Base-by-base conservation (phyloP, 2,888 invertebrate species). In the Mythimna pallens region DNA sequence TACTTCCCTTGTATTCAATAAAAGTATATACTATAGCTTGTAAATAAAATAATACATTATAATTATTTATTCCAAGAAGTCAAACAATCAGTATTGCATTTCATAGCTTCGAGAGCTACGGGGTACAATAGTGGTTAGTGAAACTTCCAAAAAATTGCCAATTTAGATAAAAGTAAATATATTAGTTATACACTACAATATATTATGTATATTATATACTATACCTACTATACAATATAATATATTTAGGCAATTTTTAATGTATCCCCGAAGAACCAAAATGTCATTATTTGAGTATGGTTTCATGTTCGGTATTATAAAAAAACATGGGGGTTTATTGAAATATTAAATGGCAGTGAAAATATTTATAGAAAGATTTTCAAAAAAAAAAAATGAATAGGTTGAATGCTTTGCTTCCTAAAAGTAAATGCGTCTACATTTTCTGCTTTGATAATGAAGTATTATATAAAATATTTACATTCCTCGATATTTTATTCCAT, bases 401-500 rank as follows among this genome's bases (percentile, higher is more conserved):
- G 8, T 64, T 57, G 52, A 76, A 62, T 63, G 36, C 36, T 71
- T 62, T 36, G 55, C 65, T 70, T 71, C 43, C 30, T 65, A 65
- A 25, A 54, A 65, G 55, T 63, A 30, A 76, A 30, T 34, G 66
- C 25, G 36, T 67, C 50, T 71, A 78, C 79, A 64, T 36, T 65
- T 63, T 69, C 76, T n/a, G 76, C 68, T 69, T 71, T 80, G 47
- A 55, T 70, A 65, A 59, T 57, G 50, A 73, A 73, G 67, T 81
- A 73, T 81, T 70, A 68, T 68, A 68, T 63, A 50, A 63, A 54
- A 78, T 81, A 69, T 81, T 77, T 81, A 78, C 80, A 81, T 78
- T 81, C 80, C 78, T 78, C 65, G n/a, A 70, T 81, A 62, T 73
- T 77, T 73, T 77, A 78, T 81, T 81, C 78, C 78, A 70, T 65